These are phyloP conservation scores for Pristiophorus japonicus DNA, from an alignment of 2,113 vertebrate genomes.

Conservation along the genomic window DNA sequence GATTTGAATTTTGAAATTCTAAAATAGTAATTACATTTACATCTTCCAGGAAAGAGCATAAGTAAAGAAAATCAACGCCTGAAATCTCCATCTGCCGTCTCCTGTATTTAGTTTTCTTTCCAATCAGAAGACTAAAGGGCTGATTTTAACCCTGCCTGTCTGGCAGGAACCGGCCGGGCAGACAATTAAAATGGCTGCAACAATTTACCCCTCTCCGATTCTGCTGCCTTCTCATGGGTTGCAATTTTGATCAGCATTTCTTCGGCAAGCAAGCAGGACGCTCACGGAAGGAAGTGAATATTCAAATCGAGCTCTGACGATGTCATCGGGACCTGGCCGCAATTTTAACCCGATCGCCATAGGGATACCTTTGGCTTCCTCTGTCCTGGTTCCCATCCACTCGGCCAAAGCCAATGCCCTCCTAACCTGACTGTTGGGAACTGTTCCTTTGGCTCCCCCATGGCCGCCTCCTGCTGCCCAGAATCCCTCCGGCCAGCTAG, in stretches of 20 bases:
- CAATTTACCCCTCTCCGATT: no score
- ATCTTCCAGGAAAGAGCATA: background rate
- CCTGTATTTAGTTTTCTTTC: background rate
- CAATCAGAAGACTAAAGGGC: background rate
- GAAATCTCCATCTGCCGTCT: background rate
- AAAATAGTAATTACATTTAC: background rate
- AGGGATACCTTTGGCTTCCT: background rate
- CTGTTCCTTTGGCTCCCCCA: no score
- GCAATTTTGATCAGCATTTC: background rate
- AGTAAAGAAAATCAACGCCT: background rate
- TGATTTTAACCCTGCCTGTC: background rate
- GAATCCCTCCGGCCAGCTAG: background rate
- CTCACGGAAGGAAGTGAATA: background rate
- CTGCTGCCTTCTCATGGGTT: background rate
- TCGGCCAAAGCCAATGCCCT: background rate
- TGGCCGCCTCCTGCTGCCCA: background rate
- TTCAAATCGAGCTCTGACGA: background rate
- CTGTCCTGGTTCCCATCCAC: background rate
- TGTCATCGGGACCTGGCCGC: background rate
- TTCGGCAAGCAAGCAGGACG: background rate
- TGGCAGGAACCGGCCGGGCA: background rate
- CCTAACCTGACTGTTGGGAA: no score
- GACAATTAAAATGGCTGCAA: background rate
- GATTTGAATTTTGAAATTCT: background rate
- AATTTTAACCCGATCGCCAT: background rate